phyloP scores from a whole-genome alignment of 2,113 vertebrate genomes.

The Sphyrna mokarran region DNA sequence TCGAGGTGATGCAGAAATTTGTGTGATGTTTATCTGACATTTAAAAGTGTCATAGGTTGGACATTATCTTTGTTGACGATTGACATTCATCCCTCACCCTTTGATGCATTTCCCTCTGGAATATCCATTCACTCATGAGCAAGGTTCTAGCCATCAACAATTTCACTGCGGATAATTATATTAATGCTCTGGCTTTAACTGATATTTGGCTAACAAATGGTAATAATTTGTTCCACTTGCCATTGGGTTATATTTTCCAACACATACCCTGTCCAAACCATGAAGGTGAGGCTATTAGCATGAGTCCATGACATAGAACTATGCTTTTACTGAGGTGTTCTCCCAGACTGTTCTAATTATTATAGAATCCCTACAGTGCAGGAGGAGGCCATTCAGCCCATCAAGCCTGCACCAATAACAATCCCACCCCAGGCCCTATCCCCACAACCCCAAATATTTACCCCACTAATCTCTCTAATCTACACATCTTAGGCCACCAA shows the following conservation, averaged over 20 bases:
- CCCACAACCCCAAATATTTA: too few species aligned
- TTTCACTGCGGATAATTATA: neutral
- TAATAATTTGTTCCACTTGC: neutral
- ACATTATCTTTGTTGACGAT: neutral
- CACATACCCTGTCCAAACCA: neutral
- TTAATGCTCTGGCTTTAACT: neutral
- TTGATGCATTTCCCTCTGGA: neutral
- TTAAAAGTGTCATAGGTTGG: neutral
- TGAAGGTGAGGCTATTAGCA: neutral
- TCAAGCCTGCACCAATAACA: too few species aligned
- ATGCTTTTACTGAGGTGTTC: neutral
- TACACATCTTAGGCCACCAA: too few species aligned
- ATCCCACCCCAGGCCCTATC: too few species aligned
- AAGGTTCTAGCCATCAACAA: neutral
- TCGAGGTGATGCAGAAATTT: neutral
- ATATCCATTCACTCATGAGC: neutral
- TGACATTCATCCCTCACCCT: neutral
- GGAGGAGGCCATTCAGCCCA: too few species aligned
- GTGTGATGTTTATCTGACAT: neutral
- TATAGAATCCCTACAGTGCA: neutral
- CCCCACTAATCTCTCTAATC: too few species aligned
- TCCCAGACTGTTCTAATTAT: neutral
- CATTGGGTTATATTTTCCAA: neutral
- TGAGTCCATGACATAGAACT: neutral
- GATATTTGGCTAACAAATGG: neutral